Evolutionary conservation across 2,888 invertebrate species (phyloP), one percentile per base, ranked within the genome.

Genomic region (Drosophila diplacantha): DNA sequence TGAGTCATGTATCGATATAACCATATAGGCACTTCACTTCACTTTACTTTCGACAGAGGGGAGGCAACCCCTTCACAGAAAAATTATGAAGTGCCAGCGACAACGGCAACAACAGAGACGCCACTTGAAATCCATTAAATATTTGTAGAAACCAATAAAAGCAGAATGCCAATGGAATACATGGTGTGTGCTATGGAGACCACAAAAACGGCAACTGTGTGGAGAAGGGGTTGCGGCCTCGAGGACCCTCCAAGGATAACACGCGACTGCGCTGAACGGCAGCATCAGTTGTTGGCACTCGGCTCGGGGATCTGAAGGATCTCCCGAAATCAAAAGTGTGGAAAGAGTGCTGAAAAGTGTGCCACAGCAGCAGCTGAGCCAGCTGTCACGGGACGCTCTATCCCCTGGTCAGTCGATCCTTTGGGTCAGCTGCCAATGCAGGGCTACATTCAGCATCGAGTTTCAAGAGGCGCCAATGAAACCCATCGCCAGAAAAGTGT

Each of bases 121-220:
- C 81, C 81, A 82, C 81, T 81, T 81, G 83, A 81, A 83, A 81
- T 81, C 81, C 81, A 81, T 81, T 81, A 81, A 81, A 83, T 81
- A 81, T 81, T 81, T 81, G 81, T 83, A 75, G 78, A 83, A 81
- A 81, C 81, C 81, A 81, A 81, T 81, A 81, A 81, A 81, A 72
- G 79, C 79, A 73, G 75, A 78, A 78, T 73, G 68, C 60, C 63
- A 56, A 39, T 56, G 53, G 51, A 50, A 69, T 59, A 58, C 5
- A 24, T 24, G 24, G 24, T 24, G 24, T 54, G 31, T 14, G 20
- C 18, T 14, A 20, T 20, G 6, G 50, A 56, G 53, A 71, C 75
- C 75, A 75, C 77, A 77, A 80, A 80, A 81, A 80, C 80, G 74
- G 82, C 82, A 82, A 80, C 79, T 80, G 75, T 81, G 26, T 16